Evolutionary conservation across 2,113 vertebrate species (phyloP), one percentile per base, ranked within the genome.

Genomic region (Oxyura jamaicensis): DNA sequence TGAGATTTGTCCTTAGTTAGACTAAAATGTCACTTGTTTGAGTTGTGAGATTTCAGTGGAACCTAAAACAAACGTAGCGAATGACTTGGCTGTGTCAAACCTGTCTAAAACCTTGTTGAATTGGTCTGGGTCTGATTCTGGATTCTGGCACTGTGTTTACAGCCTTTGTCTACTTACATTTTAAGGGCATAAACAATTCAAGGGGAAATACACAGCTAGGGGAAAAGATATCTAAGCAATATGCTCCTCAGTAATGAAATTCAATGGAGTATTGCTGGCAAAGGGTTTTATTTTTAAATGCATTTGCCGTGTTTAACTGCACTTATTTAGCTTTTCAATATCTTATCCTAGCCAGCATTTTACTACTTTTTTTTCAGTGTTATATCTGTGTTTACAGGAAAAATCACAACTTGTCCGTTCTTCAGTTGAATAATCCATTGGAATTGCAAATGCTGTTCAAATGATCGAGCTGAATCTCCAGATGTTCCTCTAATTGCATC

Each of bases 401-500:
- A 78, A 82, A 50, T 69, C 69, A 69, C 65, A 68, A 88, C 29
- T 91, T 95, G 48, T 84, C 73, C 77, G 36, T 82, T 94, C 80
- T 92, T 89, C 83, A 89, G 44, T 35, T 92, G 83, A 87, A 72
- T 91, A 93, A 92, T 84, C 86, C 69, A 68, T 56, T 42, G 53
- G 84, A 96, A 95, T 66, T 89, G 66, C 58, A 91, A 82, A 88
- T 65, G 39, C 13, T 88, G 95, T 93, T 82, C 44, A 65, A 89
- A 84, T 91, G 1, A 89, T 95, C 60, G 79, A 31, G 48, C 21
- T 53, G 53, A 65, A 75, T 79, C 58, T 92, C 91, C 94, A 95
- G 81, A 82, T 87, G 67, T 92, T 96, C 83, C 62, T 89, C 89
- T 95, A 67, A 91, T 82, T 95, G 83, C 89, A 96, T 76, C 35